These are phyloP conservation scores for Papilio gigon DNA, from an alignment of 2,888 invertebrate species.

Conservation along the genomic window DNA sequence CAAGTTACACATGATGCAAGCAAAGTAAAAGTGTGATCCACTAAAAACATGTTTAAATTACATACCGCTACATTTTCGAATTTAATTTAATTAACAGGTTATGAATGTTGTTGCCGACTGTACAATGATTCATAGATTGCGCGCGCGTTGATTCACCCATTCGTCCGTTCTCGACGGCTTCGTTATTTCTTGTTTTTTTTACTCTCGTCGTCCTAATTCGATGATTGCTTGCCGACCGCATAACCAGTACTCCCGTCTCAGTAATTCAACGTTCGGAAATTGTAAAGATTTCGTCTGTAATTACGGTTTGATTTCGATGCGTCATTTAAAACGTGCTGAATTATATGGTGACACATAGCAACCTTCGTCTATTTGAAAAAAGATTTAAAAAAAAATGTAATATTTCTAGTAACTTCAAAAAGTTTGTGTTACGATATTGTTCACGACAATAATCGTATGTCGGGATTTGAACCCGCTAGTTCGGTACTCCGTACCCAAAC, in stretches of 20 bases:
- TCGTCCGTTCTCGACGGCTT: conserved; percentile 32
- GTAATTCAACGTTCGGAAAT: conserved; percentile 35
- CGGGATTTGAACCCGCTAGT: too few relatives aligned
- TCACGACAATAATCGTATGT: too few relatives aligned
- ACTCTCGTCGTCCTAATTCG: conserved; percentile 40
- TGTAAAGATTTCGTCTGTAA: conserved; percentile 34
- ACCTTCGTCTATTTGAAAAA: not conserved
- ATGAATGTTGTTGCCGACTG: conserved; percentile 21
- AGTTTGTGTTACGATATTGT: too few relatives aligned
- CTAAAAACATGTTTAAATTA: not conserved
- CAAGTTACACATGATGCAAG: too few relatives aligned
- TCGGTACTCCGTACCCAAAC: too few relatives aligned
- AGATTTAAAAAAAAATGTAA: too few relatives aligned
- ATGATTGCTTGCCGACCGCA: conserved; percentile 39
- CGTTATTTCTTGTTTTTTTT: conserved; percentile 34
- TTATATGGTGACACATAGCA: conserved; percentile 25
- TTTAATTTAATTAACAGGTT: not conserved
- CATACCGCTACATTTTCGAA: not conserved
- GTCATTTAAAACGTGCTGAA: conserved; percentile 22
- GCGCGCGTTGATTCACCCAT: conserved; percentile 41
- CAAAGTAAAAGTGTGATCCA: too few relatives aligned
- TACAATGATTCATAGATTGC: conserved; percentile 37
- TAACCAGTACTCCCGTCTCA: conserved; percentile 30
- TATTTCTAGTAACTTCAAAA: too few relatives aligned
- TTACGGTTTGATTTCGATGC: conserved; percentile 27